Evolutionary conservation across 53 echinoderm and acorn worm species (phyloP).

Genomic region (Stichopus horrens): DNA sequence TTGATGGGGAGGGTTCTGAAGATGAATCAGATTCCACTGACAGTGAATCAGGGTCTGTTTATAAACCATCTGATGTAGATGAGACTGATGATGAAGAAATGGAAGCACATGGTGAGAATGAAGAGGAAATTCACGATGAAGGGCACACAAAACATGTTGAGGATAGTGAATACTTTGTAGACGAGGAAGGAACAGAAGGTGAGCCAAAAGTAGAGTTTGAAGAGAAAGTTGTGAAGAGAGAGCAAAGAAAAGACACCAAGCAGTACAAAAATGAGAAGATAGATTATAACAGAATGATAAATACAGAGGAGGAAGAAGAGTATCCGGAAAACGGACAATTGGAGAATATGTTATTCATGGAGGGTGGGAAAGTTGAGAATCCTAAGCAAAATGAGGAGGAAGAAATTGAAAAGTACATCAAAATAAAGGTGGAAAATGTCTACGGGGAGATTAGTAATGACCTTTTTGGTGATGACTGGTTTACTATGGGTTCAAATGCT

Average conservation of each 20-base stretch:
- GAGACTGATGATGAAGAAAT: neutral
- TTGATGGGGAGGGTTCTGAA: neutral
- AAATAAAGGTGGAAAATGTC: no score
- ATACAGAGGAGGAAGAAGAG: neutral
- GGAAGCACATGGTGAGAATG: neutral
- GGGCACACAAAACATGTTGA: neutral
- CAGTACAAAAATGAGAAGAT: neutral
- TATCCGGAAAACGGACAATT: neutral
- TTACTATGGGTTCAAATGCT: no score
- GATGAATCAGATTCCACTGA: neutral
- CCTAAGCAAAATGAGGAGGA: no score
- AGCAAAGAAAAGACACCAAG: neutral
- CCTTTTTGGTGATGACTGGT: no score
- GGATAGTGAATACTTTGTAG: no score
- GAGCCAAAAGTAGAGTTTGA: no score
- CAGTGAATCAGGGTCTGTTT: neutral
- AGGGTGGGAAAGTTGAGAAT: no score
- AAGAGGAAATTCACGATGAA: neutral
- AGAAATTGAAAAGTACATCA: no score
- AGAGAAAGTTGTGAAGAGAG: neutral
- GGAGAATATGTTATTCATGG: no score
- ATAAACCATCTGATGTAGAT: neutral
- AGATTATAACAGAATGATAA: neutral
- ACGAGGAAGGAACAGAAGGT: no score
- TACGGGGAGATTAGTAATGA: no score